Evolutionary conservation across 2,113 vertebrate species (phyloP), one percentile per base, ranked within the genome.

Genomic region (Phrynosoma blainvillii): DNA sequence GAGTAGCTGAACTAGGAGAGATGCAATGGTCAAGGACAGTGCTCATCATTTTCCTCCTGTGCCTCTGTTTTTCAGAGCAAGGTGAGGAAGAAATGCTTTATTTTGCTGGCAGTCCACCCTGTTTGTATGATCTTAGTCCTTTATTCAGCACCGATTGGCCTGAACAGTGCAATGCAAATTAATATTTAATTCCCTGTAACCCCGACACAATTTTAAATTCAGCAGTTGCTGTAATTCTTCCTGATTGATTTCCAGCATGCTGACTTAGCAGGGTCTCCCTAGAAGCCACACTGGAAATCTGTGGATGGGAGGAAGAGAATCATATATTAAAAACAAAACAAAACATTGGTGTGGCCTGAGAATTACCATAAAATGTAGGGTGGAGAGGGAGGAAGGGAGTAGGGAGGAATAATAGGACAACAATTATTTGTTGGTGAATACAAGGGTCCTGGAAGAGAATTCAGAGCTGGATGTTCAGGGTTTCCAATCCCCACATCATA

Each of bases 141-240:
- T 73, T 1, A 62, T 47, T 52, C 27, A 47, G 70, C 54, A 0
- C 32, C 20, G 75, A 16, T 0, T 76, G 79, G 62, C n/a, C 23
- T 71, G 9, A 81, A 42, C 56, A 5, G 36, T 82, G 1, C 66
- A 80, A 23, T 20, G 16, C 62, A 84, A 68, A 68, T 82, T 84
- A 84, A 89, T 84, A 36, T 42, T 84, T 84, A 32, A 89, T 88
- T 79, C 70, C 75, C 52, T 21, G 70, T 75, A 76, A 78, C 9
- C 71, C 32, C 0, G 1, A 40, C 20, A n/a, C 32, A 10, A 78
- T 74, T 52, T 32, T 16, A 81, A 68, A 68, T 84, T 54, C 76
- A 21, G 79, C 0, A 27, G n/a, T 16, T 52, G n/a, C 30, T 40
- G 25, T 9, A 42, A 78, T 8, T 86, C 88, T 78, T 84, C 83